A percentile compares a stretch with the other conserved stretches of the same genome.
Evolutionary conservation across 2,797 vertebrate genomes (phyloP).

Genomic region (Onychomys arenicola): DNA sequence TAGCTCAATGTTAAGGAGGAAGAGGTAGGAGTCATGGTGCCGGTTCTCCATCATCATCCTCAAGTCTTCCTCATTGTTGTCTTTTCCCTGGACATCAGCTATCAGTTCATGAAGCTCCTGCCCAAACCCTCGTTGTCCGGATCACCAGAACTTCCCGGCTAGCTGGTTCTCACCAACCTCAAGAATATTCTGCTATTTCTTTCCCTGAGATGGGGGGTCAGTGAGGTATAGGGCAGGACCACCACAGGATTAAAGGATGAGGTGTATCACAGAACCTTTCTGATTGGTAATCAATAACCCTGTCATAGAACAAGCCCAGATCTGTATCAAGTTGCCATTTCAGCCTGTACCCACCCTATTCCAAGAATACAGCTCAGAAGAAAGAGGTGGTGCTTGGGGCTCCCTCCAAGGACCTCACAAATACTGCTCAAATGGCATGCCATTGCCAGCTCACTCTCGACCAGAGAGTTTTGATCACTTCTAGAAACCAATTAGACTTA

Average conservation of each 20-base stretch:
- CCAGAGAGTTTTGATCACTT: not conserved
- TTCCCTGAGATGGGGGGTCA: not conserved
- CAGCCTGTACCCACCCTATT: not conserved
- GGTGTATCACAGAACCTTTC: not conserved
- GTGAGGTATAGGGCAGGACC: not conserved
- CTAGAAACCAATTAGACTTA: conserved; percentile 41
- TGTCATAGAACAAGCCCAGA: not conserved
- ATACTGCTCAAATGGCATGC: not conserved
- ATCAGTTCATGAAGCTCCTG: not conserved
- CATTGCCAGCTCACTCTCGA: not conserved
- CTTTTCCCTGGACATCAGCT: not conserved
- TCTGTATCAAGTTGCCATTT: not conserved
- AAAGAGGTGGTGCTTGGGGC: not conserved
- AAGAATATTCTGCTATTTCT: not conserved
- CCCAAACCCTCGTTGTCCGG: not conserved
- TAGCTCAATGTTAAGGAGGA: not conserved
- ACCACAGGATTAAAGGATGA: not conserved
- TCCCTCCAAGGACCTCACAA: too few species aligned
- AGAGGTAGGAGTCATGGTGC: accelerated
- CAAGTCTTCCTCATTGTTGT: not conserved
- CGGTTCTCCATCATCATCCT: not conserved
- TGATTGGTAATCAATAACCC: not conserved
- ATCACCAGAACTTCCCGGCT: not conserved
- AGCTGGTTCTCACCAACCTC: not conserved
- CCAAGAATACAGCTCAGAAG: conserved; percentile 31